Evolutionary conservation across 1,140 invertebrate species (phyloP).

Genomic region (Brachionus asplanchnoidis): DNA sequence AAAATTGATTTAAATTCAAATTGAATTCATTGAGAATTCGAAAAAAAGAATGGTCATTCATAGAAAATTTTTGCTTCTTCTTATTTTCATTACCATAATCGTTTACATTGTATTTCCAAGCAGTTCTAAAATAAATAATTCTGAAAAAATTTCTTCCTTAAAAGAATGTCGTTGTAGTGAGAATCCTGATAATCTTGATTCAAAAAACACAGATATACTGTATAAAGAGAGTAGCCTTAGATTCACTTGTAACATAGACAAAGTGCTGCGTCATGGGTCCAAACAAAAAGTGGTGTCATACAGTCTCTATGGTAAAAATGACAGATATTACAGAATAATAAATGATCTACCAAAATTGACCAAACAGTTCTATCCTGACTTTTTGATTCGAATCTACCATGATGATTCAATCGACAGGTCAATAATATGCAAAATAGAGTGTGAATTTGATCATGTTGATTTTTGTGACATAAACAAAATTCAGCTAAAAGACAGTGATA

Average conservation of each 20-base stretch:
- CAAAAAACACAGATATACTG: too few relatives aligned
- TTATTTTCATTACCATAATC: too few relatives aligned
- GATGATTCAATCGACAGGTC: not conserved
- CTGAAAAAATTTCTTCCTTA: too few relatives aligned
- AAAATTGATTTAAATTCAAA: too few relatives aligned
- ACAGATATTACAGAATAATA: not conserved
- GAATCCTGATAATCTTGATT: not conserved
- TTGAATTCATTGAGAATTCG: too few relatives aligned
- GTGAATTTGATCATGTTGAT: not conserved
- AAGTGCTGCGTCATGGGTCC: not conserved
- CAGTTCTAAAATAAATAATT: too few relatives aligned
- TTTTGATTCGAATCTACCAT: not conserved
- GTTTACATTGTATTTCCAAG: too few relatives aligned
- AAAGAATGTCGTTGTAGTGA: too few relatives aligned
- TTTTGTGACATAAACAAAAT: not conserved
- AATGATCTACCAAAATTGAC: not conserved
- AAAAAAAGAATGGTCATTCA: too few relatives aligned
- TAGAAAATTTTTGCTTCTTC: too few relatives aligned
- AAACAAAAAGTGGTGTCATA: constrained; percentile 13
- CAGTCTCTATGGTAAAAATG: not conserved
- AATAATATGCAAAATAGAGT: not conserved
- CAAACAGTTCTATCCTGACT: not conserved
- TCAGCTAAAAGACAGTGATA: not conserved
- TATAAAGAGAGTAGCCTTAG: not conserved
- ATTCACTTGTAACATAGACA: not conserved